These are phyloP conservation scores for Leptoclinus maculatus DNA, from an alignment of 2,797 vertebrate genomes.

Conservation along the genomic window DNA sequence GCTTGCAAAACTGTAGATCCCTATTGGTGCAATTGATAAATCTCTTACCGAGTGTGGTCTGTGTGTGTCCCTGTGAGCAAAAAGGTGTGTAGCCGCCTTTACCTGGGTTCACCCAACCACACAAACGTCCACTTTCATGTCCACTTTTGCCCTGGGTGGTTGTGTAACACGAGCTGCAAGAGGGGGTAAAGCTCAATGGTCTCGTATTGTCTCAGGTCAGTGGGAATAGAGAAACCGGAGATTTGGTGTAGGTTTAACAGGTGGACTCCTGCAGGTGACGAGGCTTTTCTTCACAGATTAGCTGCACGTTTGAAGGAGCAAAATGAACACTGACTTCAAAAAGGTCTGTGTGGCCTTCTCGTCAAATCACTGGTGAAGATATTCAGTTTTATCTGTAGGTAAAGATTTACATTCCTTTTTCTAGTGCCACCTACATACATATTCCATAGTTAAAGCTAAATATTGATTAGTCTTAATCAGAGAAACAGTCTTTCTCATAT, in stretches of 20 bases:
- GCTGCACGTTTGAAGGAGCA: slow-evolving; percentile 47
- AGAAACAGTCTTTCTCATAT: neutral
- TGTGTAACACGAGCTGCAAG: slow-evolving; percentile 70
- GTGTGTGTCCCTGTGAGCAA: slow-evolving; percentile 1
- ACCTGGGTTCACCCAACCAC: slow-evolving; percentile 39
- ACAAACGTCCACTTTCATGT: slow-evolving; percentile 69
- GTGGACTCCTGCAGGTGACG: slow-evolving; percentile 72
- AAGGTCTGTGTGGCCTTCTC: slow-evolving; percentile 27
- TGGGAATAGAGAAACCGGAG: slow-evolving; percentile 63
- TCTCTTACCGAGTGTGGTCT: neutral
- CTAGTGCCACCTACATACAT: neutral
- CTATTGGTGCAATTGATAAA: neutral
- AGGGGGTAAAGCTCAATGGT: slow-evolving; percentile 52
- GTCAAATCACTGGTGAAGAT: slow-evolving; percentile 34
- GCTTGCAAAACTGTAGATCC: neutral
- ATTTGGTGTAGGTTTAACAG: slow-evolving; percentile 55
- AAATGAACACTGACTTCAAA: slow-evolving; percentile 41
- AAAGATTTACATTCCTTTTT: neutral
- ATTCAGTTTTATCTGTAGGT: slow-evolving; percentile 31
- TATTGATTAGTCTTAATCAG: neutral
- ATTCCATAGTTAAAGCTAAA: neutral
- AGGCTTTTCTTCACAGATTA: slow-evolving; percentile 69
- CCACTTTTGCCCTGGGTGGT: slow-evolving; percentile 61
- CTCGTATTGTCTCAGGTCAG: slow-evolving; percentile 65
- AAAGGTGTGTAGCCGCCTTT: slow-evolving; percentile 37